Evolutionary conservation across 2,888 invertebrate species (phyloP), one percentile per base, ranked within the genome.

Genomic region (Torymus auratus): DNA sequence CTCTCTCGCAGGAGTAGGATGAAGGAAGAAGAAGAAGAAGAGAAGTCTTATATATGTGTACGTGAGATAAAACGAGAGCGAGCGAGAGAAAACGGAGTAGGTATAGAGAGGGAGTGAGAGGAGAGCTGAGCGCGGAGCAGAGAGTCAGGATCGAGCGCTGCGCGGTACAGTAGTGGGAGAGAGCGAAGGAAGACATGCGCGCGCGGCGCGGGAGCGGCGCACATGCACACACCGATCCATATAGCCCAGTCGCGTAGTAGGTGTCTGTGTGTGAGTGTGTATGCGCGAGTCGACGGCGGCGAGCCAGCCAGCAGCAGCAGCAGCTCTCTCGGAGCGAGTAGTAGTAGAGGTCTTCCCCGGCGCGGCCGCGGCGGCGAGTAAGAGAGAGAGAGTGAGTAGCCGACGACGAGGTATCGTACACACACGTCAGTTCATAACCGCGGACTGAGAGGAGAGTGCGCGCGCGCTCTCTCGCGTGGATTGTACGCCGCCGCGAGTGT

Each of bases 181-280:
- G 41, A 50, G 23, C 11, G 52, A 20, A 58, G 56, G 67, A 65
- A 58, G 65, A 64, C 73, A 65, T 73, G 73, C 73, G 74, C 74
- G 74, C 56, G 67, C 58, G 74, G 73, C 73, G 74, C 74, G 74
- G 65, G 67, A 67, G 74, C 74, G 58, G 73, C 65, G 72, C 28
- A 14, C 17, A 11, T 50, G 60, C 70, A 56, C 56, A 68, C 13
- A 12, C 11, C 41, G 41, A n/a, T 41, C 41, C 17, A 41, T 28
- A 28, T 41, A 41, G 41, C 41, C 41, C 7, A 5, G 41, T 7
- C 41, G 41, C 41, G 41, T 1, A 7, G 7, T 41, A 41, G 41
- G 7, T 41, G 41, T 41, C 7, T 41, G 41, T 41, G 7, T 41
- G 7, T 41, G 7, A 7, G 7, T 41, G 7, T 41, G 7, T 10